phyloP scores from a whole-genome alignment of 35 echinoderm and acorn worm species.

The Apostichopus parvimensis region DNA sequence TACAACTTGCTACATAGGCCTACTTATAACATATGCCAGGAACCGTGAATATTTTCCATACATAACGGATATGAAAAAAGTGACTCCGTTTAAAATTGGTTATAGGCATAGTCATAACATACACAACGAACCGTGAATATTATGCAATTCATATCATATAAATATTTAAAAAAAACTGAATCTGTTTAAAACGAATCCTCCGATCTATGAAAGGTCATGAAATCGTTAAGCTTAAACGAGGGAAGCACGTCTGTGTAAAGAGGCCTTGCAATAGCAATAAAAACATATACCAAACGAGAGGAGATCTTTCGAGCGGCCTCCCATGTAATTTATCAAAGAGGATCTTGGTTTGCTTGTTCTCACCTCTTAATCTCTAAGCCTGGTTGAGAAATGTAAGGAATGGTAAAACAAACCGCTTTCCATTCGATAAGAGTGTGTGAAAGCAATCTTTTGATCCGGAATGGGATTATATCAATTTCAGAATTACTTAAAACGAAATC shows the following conservation, averaged over 20 bases:
- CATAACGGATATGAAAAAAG: too few species aligned
- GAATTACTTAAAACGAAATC: constrained; percentile 43
- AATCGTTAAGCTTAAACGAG: neutral
- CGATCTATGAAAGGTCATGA: too few species aligned
- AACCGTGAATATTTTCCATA: too few species aligned
- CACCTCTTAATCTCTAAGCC: constrained; percentile 37
- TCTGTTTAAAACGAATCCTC: too few species aligned
- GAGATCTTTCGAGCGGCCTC: constrained; percentile 21
- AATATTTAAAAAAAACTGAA: too few species aligned
- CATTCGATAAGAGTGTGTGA: constrained; percentile 32
- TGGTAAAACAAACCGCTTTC: constrained; percentile 17
- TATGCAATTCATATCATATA: too few species aligned
- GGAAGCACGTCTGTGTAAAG: neutral
- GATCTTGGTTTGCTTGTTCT: constrained; percentile 27
- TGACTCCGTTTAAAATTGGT: too few species aligned
- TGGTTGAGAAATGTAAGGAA: constrained; percentile 24
- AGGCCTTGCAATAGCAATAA: constrained; percentile 36
- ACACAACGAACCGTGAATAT: too few species aligned
- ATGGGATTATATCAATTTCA: constrained; percentile 52
- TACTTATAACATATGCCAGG: too few species aligned
- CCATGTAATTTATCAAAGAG: constrained; percentile 47
- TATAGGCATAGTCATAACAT: too few species aligned
- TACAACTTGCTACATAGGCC: too few species aligned
- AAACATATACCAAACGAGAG: neutral
- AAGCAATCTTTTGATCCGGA: constrained; percentile 11